phyloP scores from a whole-genome alignment of 1,140 invertebrate species.

The Pogonomyrmex barbatus region DNA sequence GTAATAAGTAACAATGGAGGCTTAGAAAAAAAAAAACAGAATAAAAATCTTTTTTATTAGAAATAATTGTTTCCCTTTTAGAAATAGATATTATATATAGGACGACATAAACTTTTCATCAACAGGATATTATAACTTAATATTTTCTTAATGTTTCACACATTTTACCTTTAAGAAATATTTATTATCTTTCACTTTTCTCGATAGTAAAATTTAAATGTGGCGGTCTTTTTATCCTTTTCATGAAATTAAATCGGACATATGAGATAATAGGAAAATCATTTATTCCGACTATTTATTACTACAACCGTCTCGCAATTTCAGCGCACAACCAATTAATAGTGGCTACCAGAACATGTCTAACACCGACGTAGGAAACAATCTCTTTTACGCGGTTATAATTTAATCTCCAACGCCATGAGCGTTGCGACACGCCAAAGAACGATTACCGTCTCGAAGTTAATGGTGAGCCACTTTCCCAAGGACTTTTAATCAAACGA shows the following conservation, averaged over 20 bases:
- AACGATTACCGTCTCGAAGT: slow-evolving; percentile 41
- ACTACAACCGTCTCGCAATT: slow-evolving; percentile 20
- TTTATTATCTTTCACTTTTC: background rate
- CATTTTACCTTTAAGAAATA: background rate
- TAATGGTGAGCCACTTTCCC: slow-evolving; percentile 65
- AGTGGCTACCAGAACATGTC: slow-evolving; percentile 18
- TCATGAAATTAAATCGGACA: background rate
- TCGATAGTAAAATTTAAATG: background rate
- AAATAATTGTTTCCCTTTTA: background rate
- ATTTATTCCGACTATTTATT: slow-evolving; percentile 9
- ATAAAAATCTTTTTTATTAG: background rate
- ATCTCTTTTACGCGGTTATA: slow-evolving; percentile 51
- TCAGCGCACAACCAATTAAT: slow-evolving; percentile 24
- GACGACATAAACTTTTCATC: background rate
- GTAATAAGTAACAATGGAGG: background rate
- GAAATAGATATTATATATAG: background rate
- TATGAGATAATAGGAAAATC: background rate
- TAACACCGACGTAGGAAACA: slow-evolving; percentile 21
- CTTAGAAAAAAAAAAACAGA: background rate
- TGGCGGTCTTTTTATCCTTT: background rate
- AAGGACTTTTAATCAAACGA: slow-evolving; percentile 61
- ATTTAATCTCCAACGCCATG: slow-evolving; percentile 50
- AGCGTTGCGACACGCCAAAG: slow-evolving; percentile 42
- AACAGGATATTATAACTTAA: background rate
- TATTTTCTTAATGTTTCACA: background rate